Percentiles rank a stretch among this genome's conserved stretches.
phyloP scores from a whole-genome alignment of 2,797 vertebrate genomes.

The Chloroceryle amazona region DNA sequence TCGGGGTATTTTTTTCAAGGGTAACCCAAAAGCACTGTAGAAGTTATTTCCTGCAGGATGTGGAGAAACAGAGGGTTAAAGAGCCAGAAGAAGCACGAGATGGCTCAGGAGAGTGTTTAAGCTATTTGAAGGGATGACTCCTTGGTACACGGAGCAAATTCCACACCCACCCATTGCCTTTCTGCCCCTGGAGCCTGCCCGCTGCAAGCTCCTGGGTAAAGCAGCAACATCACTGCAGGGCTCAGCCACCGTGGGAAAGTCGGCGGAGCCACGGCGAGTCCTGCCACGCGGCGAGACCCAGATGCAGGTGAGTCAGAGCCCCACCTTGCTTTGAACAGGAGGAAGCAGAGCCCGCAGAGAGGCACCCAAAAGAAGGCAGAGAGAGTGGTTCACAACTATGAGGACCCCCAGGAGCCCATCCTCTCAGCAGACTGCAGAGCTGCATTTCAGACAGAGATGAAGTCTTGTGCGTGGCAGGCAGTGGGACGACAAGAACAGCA shows the following conservation, averaged over 20 bases:
- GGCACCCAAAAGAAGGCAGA: background rate
- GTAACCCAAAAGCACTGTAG: background rate
- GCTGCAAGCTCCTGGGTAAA: background rate
- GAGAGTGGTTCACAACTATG: background rate
- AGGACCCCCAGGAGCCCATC: background rate
- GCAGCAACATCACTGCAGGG: slow-evolving; percentile 7
- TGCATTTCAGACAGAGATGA: background rate
- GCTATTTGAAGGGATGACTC: background rate
- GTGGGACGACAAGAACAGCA: background rate
- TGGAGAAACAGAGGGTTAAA: background rate
- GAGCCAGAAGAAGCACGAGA: background rate
- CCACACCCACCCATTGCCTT: slow-evolving; percentile 8
- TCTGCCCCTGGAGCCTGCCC: slow-evolving; percentile 8
- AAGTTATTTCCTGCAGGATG: background rate
- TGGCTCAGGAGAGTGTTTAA: background rate
- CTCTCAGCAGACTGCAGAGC: background rate
- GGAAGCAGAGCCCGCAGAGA: background rate
- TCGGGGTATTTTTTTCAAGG: background rate
- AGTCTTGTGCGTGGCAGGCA: rapidly evolving
- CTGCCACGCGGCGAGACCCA: background rate
- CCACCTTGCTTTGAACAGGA: background rate
- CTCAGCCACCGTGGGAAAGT: slow-evolving; percentile 55
- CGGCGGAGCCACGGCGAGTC: background rate
- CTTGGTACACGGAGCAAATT: background rate
- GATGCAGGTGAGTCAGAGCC: slow-evolving; percentile 38